Conservation (phyloP, 2,113 vertebrate genomes). For the Microtus richardsoni region DNA sequence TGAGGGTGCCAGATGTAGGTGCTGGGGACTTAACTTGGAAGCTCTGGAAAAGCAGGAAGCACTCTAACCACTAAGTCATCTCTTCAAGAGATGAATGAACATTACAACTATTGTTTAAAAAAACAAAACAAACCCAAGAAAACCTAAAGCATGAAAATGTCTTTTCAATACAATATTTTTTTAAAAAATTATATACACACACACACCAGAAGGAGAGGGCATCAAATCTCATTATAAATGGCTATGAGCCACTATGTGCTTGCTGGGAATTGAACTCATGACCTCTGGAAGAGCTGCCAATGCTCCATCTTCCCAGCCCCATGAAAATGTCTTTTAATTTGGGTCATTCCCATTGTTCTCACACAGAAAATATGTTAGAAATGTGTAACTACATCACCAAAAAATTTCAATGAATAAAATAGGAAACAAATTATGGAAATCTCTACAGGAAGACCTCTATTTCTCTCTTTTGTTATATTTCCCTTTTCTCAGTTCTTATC, state of each 20-base stretch:
- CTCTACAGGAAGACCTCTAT: slow-evolving; percentile 29
- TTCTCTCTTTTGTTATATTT: neutral
- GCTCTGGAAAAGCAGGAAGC: neutral
- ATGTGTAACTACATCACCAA: slow-evolving; percentile 29
- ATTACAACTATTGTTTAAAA: neutral
- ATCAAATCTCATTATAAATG: no score
- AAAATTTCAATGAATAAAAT: slow-evolving; percentile 33
- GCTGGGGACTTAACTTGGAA: neutral
- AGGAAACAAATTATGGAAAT: slow-evolving; percentile 61
- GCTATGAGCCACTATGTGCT: no score
- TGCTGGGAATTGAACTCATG: no score
- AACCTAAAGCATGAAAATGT: neutral
- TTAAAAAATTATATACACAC: no score
- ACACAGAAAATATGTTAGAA: slow-evolving; percentile 5
- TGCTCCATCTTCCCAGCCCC: no score
- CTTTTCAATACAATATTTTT: slow-evolving; percentile 10
- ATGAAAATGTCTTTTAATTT: slow-evolving; percentile 22
- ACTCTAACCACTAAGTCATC: neutral
- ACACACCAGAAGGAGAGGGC: no score
- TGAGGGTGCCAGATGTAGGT: neutral
- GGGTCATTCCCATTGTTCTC: slow-evolving; percentile 6
- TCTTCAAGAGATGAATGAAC: neutral
- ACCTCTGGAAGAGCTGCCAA: no score
- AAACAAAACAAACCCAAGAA: neutral
- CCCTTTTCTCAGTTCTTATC: slow-evolving; percentile 37